Base-by-base conservation (phyloP, 2,888 invertebrate genomes). In the Limnephilus rhombicus region DNA sequence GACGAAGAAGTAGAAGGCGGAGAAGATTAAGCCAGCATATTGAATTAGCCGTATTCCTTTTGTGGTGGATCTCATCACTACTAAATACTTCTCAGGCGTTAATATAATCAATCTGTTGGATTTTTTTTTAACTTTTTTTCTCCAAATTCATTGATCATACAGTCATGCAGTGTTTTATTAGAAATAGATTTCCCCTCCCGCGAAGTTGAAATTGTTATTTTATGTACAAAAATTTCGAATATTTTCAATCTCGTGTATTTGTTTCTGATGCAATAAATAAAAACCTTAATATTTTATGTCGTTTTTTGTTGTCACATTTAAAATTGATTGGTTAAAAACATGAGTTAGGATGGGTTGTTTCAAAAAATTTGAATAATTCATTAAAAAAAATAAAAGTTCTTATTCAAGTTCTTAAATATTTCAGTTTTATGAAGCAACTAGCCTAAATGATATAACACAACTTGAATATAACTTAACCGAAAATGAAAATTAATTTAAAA, bases 1-100 rank as follows among this genome's bases (percentile, higher is more conserved):
- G 96, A 96, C 94, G 96, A 96, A 94, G 95, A 95, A 68, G 68
- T 24, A 92, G 95, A 94, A 86, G 92, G 90, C 15, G 92, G 97
- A 92, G 97, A 97, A 93, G 97, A 97, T 91, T 92, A 91, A n/a
- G 15, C 7, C 68, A 41, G 41, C 41, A 4, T 3, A 37, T 53
- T 53, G 31, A 3, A 53, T 18, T 18, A 5, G 18, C 5, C 18
- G 18, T 18, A 18, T 18, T 53, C 53, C 53, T 53, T 18, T n/a
- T n/a, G n/a, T n/a, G n/a, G 18, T 53, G 4, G 53, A 53, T 18
- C 4, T 68, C 18, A 18, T 68, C 7, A 24, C 24, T 68, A 68
- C 68, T 13, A 13, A 15, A 53, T 53, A 18, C 4, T 18, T 53
- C 18, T 53, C 18, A 4, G 3, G 18, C 53, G 53, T 18, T 53